Base-by-base conservation (phyloP, 1,140 invertebrate genomes). In the Saccostrea glomerata region DNA sequence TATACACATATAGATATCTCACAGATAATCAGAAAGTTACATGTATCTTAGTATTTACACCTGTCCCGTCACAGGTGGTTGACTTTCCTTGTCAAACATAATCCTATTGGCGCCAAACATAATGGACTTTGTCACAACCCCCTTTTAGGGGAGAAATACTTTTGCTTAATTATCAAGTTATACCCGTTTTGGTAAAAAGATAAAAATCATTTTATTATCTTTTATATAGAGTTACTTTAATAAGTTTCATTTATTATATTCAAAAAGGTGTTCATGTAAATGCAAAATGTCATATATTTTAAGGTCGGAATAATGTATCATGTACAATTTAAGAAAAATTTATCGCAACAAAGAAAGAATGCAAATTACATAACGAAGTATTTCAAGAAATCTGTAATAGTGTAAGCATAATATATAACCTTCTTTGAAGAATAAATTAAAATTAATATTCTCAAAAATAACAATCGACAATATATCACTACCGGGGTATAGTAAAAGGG, bases 61-160 rank as follows among this genome's bases (percentile, higher is more conserved):
- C 70, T 77, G 70, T 77, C 11, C 11, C 12, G 70, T 36, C 25
- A 77, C 70, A 30, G 23, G 23, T 77, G 70, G 15, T 0, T 30
- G 23, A 77, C 15, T 77, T 77, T 15, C 25, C 23, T 13, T 77
- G 70, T 77, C 70, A 77, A 36, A 15, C 25, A 15, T 30, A 77
- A 77, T 77, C 70, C 70, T 77, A 25, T 12, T 30, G 70, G 70
- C 70, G 70, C 70, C 70, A 77, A 13, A 36, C 70, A 25, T 77
- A 77, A 77, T 77, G 70, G 25, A 17, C 47, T 47, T 9, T 30
- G 15, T 12, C 70, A 36, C 23, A 2, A 77, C 6, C 30, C 4
- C 15, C 25, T 30, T 77, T 12, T 77, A 15, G 70, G 7, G 70
- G 17, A 20, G 58, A 20, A 2, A 63, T 63, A 63, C 58, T 5